A percentile compares a stretch with the other conserved stretches of the same genome.
Evolutionary conservation across 1,140 invertebrate species (phyloP).

Genomic region (Lucilia cuprina): DNA sequence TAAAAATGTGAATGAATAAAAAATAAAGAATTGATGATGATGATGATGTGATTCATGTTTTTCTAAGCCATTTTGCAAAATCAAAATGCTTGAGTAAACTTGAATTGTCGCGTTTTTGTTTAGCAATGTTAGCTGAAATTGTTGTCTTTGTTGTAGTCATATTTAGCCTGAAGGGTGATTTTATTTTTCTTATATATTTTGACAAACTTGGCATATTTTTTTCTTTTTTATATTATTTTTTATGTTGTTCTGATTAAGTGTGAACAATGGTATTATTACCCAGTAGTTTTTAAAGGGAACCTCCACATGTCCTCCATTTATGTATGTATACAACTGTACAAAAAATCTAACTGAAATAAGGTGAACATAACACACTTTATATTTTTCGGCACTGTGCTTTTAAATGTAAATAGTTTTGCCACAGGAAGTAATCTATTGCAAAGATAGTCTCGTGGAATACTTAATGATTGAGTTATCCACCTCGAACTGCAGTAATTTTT

Average conservation of each 20-base stretch:
- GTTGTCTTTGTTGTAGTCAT: neutral
- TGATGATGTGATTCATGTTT: slow-evolving; percentile 21
- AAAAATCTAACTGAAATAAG: no score
- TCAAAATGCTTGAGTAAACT: slow-evolving; percentile 30
- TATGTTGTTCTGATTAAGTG: neutral
- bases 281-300: no score
- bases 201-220: neutral
- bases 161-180: neutral
- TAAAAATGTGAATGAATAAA: neutral
- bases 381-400: no score
- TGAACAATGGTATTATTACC: neutral
- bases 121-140: neutral
- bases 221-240: neutral
- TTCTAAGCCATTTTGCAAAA: slow-evolving; percentile 25
- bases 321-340: no score
- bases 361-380: no score
- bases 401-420: no score
- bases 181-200: neutral
- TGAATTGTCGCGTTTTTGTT: slow-evolving; percentile 17
- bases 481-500: no score
- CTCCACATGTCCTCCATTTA: no score
- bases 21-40: neutral
- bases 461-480: no score
- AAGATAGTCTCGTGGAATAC: no score
- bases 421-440: no score